These are phyloP conservation scores for Machaerirhynchus nigripectus DNA, from an alignment of 2,113 vertebrate species.

Conservation along the genomic window DNA sequence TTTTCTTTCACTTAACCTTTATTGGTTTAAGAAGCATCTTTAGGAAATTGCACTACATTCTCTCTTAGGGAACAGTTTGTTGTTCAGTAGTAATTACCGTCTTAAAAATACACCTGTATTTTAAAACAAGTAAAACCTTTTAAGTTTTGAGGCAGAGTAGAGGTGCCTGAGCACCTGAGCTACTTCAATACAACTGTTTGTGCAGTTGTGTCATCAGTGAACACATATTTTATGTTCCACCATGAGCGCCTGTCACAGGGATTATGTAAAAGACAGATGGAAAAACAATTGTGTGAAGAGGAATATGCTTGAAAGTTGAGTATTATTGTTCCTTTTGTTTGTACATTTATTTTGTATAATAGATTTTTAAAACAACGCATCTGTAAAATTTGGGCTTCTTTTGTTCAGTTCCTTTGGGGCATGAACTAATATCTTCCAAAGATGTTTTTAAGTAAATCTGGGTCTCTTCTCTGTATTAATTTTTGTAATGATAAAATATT, in stretches of 20 bases:
- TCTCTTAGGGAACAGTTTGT: neutral
- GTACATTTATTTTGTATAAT: neutral
- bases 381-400: neutral
- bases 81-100: neutral
- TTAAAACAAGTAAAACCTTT: neutral
- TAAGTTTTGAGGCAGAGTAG: neutral
- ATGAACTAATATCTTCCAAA: neutral
- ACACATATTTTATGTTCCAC: neutral
- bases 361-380: neutral
- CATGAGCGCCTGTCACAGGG: neutral
- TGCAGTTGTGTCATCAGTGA: neutral
- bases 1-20: conserved; percentile 4
- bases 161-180: neutral
- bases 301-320: neutral
- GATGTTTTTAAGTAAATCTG: neutral
- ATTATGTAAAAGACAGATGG: conserved; percentile 3
- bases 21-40: neutral
- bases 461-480: neutral
- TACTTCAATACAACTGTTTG: neutral
- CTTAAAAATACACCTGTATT: neutral
- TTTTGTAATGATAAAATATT: neutral
- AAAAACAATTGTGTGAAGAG: conserved; percentile 14
- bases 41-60: neutral
- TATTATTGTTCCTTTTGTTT: neutral
- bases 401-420: neutral